A percentile compares a stretch with the other conserved stretches of the same genome.
These are phyloP conservation scores for Pterophyllum scalare DNA, from an alignment of 2,113 vertebrate species.

Conservation along the genomic window DNA sequence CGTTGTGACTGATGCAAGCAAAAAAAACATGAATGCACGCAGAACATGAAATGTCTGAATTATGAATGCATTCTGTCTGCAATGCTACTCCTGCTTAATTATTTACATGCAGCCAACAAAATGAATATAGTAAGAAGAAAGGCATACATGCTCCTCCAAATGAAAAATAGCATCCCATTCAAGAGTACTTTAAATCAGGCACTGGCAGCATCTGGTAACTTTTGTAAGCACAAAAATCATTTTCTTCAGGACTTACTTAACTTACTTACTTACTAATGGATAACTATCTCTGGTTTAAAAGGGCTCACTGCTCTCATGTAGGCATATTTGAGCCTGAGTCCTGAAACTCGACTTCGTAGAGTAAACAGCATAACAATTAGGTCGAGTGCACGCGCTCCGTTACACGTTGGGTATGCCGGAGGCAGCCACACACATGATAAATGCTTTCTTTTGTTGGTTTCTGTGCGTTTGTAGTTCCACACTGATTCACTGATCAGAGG, in stretches of 20 bases:
- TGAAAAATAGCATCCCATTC: constrained; percentile 17
- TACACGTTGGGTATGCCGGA: constrained; percentile 61
- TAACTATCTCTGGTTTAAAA: neutral
- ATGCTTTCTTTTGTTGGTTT: constrained; percentile 61
- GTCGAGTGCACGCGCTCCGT: constrained; percentile 34
- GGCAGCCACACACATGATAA: constrained; percentile 62
- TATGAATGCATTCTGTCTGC: constrained; percentile 59
- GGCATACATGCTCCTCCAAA: constrained; percentile 30
- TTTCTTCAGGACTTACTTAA: neutral
- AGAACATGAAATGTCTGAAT: constrained; percentile 55
- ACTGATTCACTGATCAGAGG: constrained; percentile 61
- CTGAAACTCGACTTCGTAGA: constrained; percentile 12
- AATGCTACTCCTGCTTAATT: constrained; percentile 50
- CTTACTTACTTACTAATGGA: neutral
- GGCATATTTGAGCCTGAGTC: constrained; percentile 24
- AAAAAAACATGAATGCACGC: constrained; percentile 46
- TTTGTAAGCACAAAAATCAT: neutral
- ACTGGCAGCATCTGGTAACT: neutral
- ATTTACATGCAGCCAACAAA: constrained; percentile 54
- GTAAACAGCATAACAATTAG: constrained; percentile 70
- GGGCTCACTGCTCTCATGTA: neutral
- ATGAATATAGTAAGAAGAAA: constrained; percentile 22
- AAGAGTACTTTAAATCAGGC: neutral
- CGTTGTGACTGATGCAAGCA: constrained; percentile 46
- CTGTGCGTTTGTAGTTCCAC: constrained; percentile 57